Evolutionary conservation across 92 coral and sea anemone genomes (phyloP).

Genomic region (Epizoanthus rinbou): DNA sequence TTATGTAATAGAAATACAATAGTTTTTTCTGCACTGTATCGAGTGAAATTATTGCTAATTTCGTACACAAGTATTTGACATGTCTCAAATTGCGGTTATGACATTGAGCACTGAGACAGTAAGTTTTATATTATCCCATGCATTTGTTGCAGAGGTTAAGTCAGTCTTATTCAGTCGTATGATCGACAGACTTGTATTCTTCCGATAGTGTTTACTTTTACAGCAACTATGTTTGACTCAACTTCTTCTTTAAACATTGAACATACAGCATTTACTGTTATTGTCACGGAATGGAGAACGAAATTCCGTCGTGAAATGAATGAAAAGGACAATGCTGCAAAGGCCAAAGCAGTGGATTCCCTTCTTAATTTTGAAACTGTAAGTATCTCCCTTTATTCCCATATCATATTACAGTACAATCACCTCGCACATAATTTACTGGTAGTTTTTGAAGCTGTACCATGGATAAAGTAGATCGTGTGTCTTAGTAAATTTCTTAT

Average conservation of each 20-base stretch:
- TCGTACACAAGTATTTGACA: no score
- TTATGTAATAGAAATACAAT: no score
- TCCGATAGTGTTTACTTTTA: background rate
- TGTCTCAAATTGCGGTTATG: no score
- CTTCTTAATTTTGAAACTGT: conserved; percentile 98
- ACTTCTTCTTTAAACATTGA: background rate
- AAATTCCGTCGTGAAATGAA: conserved; percentile 93
- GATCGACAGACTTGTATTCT: background rate
- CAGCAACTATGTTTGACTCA: background rate
- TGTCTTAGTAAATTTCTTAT: no score
- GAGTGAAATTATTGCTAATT: no score
- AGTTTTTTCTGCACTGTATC: no score
- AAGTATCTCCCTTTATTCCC: conserved; percentile 37
- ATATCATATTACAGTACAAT: background rate
- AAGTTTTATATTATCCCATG: no score
- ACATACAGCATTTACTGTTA: conserved; percentile 63
- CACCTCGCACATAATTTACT: no score
- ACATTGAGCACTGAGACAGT: no score
- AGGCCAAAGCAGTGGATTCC: conserved; percentile 97
- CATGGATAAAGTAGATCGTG: no score
- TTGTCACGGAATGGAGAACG: conserved; percentile 96
- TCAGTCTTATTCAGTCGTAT: background rate
- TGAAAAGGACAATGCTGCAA: conserved; percentile 88
- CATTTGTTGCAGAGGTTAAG: no score
- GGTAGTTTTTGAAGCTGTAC: no score